These are phyloP conservation scores for Garrulus glandarius DNA, from an alignment of 2,797 vertebrate genomes.

Conservation along the genomic window DNA sequence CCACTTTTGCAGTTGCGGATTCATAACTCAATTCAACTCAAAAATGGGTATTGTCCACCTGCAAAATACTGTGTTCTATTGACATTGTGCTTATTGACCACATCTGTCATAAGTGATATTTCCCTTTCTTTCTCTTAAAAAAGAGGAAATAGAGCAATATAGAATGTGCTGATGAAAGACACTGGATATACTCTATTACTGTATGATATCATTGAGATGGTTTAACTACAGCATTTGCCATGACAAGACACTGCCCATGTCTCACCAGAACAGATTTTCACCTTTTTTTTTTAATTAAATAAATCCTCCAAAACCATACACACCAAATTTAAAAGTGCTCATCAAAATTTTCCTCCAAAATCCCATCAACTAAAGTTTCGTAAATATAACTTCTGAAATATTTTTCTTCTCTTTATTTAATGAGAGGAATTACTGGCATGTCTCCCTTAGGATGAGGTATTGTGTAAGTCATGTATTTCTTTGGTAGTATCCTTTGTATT, in stretches of 20 bases:
- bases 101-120: not conserved
- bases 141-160: not conserved
- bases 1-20: not conserved
- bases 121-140: not conserved
- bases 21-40: not conserved
- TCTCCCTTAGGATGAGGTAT: not conserved
- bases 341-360: not conserved
- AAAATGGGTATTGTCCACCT: not conserved
- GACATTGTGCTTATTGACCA: not conserved
- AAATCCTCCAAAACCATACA: not conserved
- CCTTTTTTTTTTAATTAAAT: not conserved
- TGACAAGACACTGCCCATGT: not conserved
- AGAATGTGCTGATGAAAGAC: not conserved
- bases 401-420: not conserved
- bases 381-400: not conserved
- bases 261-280: not conserved
- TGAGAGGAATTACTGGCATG: not conserved
- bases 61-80: not conserved
- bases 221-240: not conserved
- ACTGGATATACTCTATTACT: not conserved
- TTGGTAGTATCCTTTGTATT: not conserved
- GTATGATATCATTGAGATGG: not conserved
- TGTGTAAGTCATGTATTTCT: not conserved
- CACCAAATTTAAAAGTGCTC: fast-evolving
- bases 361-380: not conserved